Conservation (phyloP, 2,888 invertebrate genomes). For the Andrena fulva region DNA sequence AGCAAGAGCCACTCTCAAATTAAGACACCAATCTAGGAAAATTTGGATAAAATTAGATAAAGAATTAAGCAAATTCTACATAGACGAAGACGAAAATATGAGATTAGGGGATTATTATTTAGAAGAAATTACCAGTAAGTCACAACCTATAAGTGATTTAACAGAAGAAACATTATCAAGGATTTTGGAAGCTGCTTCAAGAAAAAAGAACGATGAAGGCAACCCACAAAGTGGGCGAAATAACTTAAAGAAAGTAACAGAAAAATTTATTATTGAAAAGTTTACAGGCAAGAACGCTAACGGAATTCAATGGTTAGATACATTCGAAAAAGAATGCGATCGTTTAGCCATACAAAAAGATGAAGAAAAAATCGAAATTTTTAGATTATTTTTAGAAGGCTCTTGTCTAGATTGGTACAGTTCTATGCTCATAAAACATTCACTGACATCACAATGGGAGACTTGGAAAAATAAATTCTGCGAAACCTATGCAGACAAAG, state of each 20-base stretch:
- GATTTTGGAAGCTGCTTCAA: background rate
- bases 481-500: background rate
- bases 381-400: background rate
- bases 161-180: background rate
- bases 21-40: conserved; percentile 29
- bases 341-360: background rate
- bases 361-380: conserved; percentile 5
- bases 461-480: background rate
- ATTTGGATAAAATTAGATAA: conserved; percentile 28
- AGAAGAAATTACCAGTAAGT: conserved; percentile 7
- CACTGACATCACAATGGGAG: background rate
- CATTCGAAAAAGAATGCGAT: background rate
- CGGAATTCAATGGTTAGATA: background rate
- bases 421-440: background rate
- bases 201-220: background rate
- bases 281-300: background rate
- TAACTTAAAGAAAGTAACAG: background rate
- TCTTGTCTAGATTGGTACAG: background rate
- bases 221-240: too few relatives aligned
- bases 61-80: conserved; percentile 13
- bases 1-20: conserved; percentile 40
- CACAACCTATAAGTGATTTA: background rate
- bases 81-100: conserved; percentile 39
- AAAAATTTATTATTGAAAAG: conserved; percentile 1
- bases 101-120: conserved; percentile 5